Conservation (phyloP, 2,888 invertebrate species). For the Acanthopleura granulata region DNA sequence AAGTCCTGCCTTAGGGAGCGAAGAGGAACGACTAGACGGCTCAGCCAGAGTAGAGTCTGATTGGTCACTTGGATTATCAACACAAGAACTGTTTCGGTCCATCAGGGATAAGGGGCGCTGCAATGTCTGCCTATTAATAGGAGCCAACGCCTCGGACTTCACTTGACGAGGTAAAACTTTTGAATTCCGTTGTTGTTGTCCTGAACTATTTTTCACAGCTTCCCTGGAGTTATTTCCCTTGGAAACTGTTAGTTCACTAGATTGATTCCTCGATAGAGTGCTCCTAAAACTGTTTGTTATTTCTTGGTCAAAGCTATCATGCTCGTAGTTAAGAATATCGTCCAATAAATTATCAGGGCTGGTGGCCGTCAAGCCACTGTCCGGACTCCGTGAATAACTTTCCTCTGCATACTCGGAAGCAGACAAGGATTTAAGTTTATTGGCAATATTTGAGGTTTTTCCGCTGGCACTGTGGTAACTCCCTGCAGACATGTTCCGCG, state of each 20-base stretch:
- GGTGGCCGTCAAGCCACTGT: not conserved
- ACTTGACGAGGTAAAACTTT: not conserved
- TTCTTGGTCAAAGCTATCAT: not conserved
- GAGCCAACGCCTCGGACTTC: not conserved
- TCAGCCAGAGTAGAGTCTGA: constrained; percentile 25
- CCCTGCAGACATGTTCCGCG: not conserved
- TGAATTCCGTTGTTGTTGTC: not conserved
- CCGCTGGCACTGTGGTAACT: not conserved
- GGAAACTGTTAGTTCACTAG: not conserved
- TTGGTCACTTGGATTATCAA: constrained; percentile 14
- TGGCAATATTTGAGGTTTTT: not conserved
- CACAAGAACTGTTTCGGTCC: not conserved
- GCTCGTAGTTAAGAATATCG: constrained; percentile 8
- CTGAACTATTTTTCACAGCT: not conserved
- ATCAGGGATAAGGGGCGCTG: not conserved
- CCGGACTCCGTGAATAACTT: not conserved
- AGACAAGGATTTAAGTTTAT: not conserved
- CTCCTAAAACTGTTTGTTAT: not conserved
- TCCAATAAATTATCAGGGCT: constrained; percentile 12
- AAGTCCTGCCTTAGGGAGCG: not conserved
- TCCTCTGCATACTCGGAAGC: not conserved
- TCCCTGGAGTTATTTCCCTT: not conserved
- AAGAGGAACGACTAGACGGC: constrained; percentile 15
- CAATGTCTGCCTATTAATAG: not conserved
- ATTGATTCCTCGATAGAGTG: too few species aligned